Base-by-base conservation (phyloP, 1,140 invertebrate genomes). In the Paraescarpia echinospica region DNA sequence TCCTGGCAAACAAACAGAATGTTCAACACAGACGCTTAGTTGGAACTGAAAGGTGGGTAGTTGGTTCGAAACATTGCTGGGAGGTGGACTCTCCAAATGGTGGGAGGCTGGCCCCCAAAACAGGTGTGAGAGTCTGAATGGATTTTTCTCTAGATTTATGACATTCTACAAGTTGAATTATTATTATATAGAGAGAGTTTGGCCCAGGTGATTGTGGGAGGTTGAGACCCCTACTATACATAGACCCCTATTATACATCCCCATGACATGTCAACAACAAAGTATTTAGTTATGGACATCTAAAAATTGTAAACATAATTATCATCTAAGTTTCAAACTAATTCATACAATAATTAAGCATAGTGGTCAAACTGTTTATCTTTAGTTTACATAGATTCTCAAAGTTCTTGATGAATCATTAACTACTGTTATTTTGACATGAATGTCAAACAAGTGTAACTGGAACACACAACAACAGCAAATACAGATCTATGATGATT, bases 1-100 rank as follows among this genome's bases (percentile, higher is more conserved):
- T 96, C 94, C 96, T 96, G 92, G 59, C 27, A 77, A 77, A 77
- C 59, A 77, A 77, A 77, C 12, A 77, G 59, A 34, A 93, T 93
- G 2, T 77, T 51, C 18, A 51, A 51, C 48, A 51, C 48, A 51
- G 48, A 51, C n/a, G n/a, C n/a, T n/a, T n/a, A n/a, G n/a, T n/a
- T n/a, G n/a, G n/a, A n/a, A n/a, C n/a, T n/a, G n/a, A n/a, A n/a
- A n/a, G n/a, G n/a, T n/a, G n/a, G n/a, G n/a, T n/a, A n/a, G n/a
- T n/a, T n/a, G 4, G 41, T 12, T 12, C 12, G 41, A 41, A 41
- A 41, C 41, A 41, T 4, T 6, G 41, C 12, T 41, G 41, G 41
- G 4, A n/a, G 93, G 27, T 12, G 41, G 41, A 41, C 41, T 41
- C 41, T 41, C 41, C 4, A 41, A 41, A 41, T n/a, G n/a, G 12